Percentiles rank a stretch among this genome's conserved stretches.
phyloP scores from a whole-genome alignment of 2,797 vertebrate genomes.

The Zenarchopterus dispar region DNA sequence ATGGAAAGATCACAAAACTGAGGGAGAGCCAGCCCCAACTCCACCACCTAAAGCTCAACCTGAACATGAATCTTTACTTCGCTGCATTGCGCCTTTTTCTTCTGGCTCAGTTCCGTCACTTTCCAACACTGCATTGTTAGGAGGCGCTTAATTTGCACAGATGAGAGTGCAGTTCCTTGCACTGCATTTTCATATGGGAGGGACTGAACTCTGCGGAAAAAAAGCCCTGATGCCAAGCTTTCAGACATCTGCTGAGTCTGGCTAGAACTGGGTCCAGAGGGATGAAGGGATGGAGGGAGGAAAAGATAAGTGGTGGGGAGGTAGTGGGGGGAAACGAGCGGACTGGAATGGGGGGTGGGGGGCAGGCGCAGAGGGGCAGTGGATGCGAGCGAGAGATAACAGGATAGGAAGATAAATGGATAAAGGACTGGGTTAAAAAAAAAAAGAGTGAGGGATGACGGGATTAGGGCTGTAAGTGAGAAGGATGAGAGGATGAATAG shows the following conservation, averaged over 20 bases:
- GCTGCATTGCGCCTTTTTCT: conserved; percentile 72
- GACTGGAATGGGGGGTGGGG: conserved; percentile 2
- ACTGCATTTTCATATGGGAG: conserved; percentile 73
- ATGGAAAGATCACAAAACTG: conserved; percentile 52
- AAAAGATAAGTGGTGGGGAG: conserved; percentile 41
- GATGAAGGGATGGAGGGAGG: conserved; percentile 55
- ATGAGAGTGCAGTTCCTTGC: conserved; percentile 74
- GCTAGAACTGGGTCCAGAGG: conserved; percentile 66
- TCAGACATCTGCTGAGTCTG: conserved; percentile 80
- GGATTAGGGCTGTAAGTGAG: conserved; percentile 82
- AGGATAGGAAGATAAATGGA: conserved; percentile 77
- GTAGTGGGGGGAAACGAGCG: conserved; percentile 8
- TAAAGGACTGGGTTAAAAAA: conserved; percentile 67
- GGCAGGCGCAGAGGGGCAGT: conserved; percentile 19
- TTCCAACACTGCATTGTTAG: conserved; percentile 67
- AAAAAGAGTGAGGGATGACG: conserved; percentile 67
- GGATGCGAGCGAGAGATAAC: conserved; percentile 73
- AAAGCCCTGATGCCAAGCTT: conserved; percentile 79
- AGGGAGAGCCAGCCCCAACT: conserved; percentile 33
- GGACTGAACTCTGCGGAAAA: conserved; percentile 75
- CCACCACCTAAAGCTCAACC: conserved; percentile 51
- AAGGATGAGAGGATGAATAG: conserved; percentile 82
- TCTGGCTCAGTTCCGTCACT: conserved; percentile 60
- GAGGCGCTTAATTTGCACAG: conserved; percentile 67
- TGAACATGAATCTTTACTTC: conserved; percentile 52